Conservation (phyloP, 2,113 vertebrate species). For the Rhagologus leucostigma region DNA sequence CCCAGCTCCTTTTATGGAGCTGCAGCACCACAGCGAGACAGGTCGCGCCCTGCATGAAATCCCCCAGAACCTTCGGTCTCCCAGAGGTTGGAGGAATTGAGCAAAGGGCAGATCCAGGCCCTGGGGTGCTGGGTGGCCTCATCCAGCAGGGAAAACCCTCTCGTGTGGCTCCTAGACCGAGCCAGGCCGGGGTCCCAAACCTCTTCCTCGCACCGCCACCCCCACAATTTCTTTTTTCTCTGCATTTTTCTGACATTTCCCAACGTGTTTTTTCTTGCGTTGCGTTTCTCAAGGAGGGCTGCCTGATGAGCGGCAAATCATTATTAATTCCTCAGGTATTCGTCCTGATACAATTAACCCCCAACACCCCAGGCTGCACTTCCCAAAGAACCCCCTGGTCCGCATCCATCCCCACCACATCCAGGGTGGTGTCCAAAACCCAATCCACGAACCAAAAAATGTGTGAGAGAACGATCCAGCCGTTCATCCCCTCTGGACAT, state of each 20-base stretch:
- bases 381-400: neutral
- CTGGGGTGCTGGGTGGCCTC: neutral
- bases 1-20: neutral
- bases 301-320: conserved; percentile 38
- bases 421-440: neutral
- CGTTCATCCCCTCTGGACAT: rapidly evolving
- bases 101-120: neutral
- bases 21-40: neutral
- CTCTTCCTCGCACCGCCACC: neutral
- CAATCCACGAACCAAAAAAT: neutral
- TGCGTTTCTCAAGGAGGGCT: conserved; percentile 17
- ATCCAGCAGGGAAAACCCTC: neutral
- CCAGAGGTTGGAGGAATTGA: neutral
- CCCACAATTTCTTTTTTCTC: neutral
- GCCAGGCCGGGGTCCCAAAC: rapidly evolving
- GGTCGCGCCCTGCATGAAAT: neutral
- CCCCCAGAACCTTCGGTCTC: neutral
- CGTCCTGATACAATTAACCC: neutral
- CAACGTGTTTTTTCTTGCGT: conserved; percentile 52
- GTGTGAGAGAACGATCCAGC: rapidly evolving
- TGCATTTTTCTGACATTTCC: conserved; percentile 41
- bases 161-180: rapidly evolving
- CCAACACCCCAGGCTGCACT: rapidly evolving
- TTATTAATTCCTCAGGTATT: conserved; percentile 62
- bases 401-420: neutral